Conservation (phyloP, 2,888 invertebrate genomes). For the Eueremaeus valkanovi region DNA sequence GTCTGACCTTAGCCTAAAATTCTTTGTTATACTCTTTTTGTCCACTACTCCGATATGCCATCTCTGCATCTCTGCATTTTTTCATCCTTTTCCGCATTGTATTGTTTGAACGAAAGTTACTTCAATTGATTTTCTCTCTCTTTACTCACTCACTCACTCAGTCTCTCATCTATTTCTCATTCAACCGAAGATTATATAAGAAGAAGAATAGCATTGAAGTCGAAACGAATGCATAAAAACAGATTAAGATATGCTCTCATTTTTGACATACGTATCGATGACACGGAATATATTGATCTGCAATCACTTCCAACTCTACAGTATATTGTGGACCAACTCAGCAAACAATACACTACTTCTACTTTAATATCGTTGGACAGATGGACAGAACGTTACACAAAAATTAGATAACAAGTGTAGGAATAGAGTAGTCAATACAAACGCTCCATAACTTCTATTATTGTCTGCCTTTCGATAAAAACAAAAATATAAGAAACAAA, state of each 20-base stretch:
- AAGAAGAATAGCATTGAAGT: background rate
- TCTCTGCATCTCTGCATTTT: background rate
- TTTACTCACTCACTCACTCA: too few relatives aligned
- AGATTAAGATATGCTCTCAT: background rate
- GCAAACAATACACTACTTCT: background rate
- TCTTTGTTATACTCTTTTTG: background rate
- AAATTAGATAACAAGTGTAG: too few relatives aligned
- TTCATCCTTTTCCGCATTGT: background rate
- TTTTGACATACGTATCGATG: background rate
- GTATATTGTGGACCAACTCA: background rate
- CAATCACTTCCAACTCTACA: background rate
- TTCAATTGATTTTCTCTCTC: conserved; percentile 5
- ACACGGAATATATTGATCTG: background rate
- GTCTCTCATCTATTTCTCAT: conserved; percentile 1
- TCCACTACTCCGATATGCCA: background rate
- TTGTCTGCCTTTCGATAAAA: background rate
- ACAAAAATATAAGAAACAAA: background rate
- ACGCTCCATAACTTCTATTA: too few relatives aligned
- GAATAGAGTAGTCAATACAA: too few relatives aligned
- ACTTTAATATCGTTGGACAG: conserved; percentile 5
- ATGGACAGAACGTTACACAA: background rate
- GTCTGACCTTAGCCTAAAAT: too few relatives aligned
- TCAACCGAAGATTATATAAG: conserved; percentile 10
- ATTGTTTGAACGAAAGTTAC: background rate
- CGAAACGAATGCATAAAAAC: conserved; percentile 4